Conservation (phyloP, 1,140 invertebrate species). For the Physella acuta region DNA sequence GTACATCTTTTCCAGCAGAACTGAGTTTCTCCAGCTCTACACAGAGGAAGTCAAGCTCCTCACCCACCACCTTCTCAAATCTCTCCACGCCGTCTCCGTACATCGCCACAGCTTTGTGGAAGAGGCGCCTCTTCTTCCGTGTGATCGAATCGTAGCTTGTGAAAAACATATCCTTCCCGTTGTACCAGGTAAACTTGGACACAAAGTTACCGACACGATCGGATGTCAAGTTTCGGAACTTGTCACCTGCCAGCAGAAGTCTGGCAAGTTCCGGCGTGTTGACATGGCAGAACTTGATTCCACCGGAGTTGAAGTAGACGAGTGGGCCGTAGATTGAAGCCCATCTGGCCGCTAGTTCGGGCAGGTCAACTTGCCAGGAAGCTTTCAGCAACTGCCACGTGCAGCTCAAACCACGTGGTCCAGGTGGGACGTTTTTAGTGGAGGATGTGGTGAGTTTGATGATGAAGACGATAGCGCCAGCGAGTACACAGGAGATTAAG, state of each 20-base stretch:
- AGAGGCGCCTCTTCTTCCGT: not conserved
- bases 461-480: too few relatives aligned
- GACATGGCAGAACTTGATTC: not conserved
- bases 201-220: not conserved
- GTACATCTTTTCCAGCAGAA: not conserved
- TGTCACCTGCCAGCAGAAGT: not conserved
- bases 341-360: not conserved
- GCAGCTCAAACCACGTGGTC: not conserved
- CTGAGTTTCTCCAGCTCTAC: not conserved
- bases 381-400: not conserved
- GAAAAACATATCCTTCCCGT: not conserved
- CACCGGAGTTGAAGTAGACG: not conserved
- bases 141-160: not conserved
- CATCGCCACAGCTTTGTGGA: not conserved
- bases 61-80: constrained; percentile 11
- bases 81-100: constrained; percentile 12
- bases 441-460: too few relatives aligned
- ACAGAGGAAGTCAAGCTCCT: not conserved
- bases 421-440: too few relatives aligned
- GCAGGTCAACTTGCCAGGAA: not conserved
- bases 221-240: not conserved
- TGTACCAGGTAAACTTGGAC: not conserved
- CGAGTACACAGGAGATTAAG: too few relatives aligned
- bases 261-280: not conserved
- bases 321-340: not conserved